These are phyloP conservation scores for Stomatorhinus walkeri DNA, from an alignment of 2,797 vertebrate species.

Conservation along the genomic window DNA sequence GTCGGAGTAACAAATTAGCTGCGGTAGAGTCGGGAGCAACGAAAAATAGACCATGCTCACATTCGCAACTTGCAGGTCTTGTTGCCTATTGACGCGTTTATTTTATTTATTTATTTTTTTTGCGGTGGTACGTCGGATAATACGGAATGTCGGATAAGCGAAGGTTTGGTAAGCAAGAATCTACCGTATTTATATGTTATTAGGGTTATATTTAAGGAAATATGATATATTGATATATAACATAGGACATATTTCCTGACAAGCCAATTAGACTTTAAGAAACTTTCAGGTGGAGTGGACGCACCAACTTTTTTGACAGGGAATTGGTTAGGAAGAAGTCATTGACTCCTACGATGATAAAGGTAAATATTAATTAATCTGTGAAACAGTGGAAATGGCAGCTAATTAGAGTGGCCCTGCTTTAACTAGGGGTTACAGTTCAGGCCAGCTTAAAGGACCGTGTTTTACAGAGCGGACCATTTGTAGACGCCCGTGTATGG, in stretches of 20 bases:
- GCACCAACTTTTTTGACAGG: background rate
- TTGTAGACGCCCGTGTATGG: constrained; percentile 37
- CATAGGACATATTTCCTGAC: background rate
- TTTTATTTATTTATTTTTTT: no score
- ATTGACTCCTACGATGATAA: background rate
- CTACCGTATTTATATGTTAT: background rate
- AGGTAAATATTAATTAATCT: constrained; percentile 18
- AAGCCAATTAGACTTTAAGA: background rate
- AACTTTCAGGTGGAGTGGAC: background rate
- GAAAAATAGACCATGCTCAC: no score
- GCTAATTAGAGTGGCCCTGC: constrained; percentile 4
- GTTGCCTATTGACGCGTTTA: no score
- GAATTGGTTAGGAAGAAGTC: background rate
- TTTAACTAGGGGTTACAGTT: constrained; percentile 23
- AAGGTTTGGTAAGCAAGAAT: no score
- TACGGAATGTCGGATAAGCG: no score
- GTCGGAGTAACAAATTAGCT: no score
- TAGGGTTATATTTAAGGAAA: background rate
- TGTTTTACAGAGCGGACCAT: constrained; percentile 38
- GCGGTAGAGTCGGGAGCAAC: no score
- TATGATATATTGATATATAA: background rate
- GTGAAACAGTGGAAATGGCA: constrained; percentile 18
- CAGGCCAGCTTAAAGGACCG: constrained; percentile 31
- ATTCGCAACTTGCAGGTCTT: no score
- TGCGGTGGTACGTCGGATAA: no score